Conservation (phyloP, 2,797 vertebrate species). For the Semotilus atromaculatus region DNA sequence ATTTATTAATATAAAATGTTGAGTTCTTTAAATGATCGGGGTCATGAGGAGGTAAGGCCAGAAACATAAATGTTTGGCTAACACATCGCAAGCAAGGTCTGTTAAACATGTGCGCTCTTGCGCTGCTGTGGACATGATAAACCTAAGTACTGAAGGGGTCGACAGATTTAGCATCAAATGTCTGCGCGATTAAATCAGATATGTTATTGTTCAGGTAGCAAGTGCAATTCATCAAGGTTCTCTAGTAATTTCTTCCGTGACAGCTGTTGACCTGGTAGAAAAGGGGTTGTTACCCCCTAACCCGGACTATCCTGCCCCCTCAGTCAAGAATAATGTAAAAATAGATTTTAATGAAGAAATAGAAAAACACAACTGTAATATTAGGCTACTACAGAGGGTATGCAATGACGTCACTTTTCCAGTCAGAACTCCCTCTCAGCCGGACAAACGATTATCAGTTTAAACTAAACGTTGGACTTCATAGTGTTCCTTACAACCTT, state of each 20-base stretch:
- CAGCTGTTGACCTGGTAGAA: background rate
- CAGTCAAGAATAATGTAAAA: no score
- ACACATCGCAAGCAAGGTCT: background rate
- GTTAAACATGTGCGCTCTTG: background rate
- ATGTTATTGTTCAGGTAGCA: slow-evolving; percentile 1
- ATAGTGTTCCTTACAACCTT: no score
- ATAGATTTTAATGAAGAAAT: no score
- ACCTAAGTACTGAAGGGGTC: background rate
- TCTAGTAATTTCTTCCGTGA: background rate
- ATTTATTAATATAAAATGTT: slow-evolving; percentile 16
- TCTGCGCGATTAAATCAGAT: background rate
- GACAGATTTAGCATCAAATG: background rate
- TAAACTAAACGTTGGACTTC: no score
- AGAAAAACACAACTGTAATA: background rate
- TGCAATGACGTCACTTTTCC: no score
- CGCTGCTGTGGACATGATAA: background rate
- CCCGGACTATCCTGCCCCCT: no score
- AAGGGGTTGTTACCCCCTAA: background rate
- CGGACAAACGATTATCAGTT: no score
- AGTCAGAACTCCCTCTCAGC: no score
- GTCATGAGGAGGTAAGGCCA: background rate
- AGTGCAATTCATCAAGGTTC: background rate
- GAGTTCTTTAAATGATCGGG: background rate
- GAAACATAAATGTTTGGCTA: background rate
- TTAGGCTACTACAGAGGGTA: no score